A percentile compares a stretch with the other conserved stretches of the same genome.
These are phyloP conservation scores for Coptotermes formosanus DNA, from an alignment of 1,140 invertebrate genomes.

Conservation along the genomic window DNA sequence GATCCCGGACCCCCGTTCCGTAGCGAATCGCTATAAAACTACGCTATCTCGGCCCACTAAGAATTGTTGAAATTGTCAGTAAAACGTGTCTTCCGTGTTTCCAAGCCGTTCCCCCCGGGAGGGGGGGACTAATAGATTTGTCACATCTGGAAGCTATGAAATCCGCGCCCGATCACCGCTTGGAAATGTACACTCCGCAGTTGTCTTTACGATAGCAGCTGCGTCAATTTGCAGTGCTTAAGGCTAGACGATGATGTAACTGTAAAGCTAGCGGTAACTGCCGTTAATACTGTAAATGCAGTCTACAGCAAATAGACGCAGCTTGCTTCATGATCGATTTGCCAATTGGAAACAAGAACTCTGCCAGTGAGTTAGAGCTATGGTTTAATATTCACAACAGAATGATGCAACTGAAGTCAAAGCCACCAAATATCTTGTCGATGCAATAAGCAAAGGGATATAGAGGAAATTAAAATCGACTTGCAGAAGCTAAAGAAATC, in stretches of 20 bases:
- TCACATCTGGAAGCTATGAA: too few species aligned
- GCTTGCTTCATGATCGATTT: background rate
- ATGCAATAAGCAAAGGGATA: background rate
- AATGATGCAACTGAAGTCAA: background rate
- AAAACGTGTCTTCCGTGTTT: too few species aligned
- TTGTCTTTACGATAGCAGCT: too few species aligned
- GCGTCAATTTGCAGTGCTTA: background rate
- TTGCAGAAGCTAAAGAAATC: background rate
- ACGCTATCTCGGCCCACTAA: too few species aligned
- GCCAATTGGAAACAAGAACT: background rate
- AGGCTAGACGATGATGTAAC: background rate
- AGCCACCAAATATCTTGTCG: background rate
- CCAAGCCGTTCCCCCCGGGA: too few species aligned
- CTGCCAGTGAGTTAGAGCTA: background rate
- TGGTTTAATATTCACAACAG: background rate
- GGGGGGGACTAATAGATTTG: too few species aligned
- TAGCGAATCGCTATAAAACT: too few species aligned
- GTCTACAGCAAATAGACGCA: background rate
- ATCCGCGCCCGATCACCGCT: too few species aligned
- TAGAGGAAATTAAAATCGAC: background rate
- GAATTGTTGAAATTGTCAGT: too few species aligned
- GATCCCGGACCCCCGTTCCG: too few species aligned
- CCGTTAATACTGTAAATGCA: background rate
- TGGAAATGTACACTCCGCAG: too few species aligned
- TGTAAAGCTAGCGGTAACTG: background rate